Evolutionary conservation across 2,113 vertebrate genomes (phyloP), one percentile per base, ranked within the genome.

Genomic region (Sturnira hondurensis): DNA sequence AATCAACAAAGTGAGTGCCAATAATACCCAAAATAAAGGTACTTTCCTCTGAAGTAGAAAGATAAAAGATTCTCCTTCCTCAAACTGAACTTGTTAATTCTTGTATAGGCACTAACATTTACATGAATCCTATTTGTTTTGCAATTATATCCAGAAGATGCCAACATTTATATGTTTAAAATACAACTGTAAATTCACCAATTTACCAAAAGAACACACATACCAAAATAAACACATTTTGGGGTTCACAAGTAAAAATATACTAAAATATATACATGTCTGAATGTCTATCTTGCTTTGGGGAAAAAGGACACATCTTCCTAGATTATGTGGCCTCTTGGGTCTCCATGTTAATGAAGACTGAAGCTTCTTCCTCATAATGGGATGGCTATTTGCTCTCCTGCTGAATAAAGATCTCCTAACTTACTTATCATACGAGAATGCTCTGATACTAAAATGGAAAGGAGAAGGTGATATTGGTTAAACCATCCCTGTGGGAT

Each of bases 391-490:
- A 6, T 85, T 92, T 92, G 31, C 19, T 17, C 43, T 83, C 68
- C 45, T 73, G 14, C 28, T 87, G 61, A 95, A 85, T 41, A 85
- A 90, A 90, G 45, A 63, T 88, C 67, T 58, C 31, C 19, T 92
- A 86, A 26, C 28, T 84, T 52, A 93, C 93, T 95, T 93, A 84
- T 86, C 80, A 50, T 26, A 33, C 52, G 7, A 93, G 20, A 20
- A 68, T 80, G 54, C 16, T 17, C 52, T 93, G 5, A 67, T 47
- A 77, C 19, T 81, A 24, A 95, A 92, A 91, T n/a, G 31, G 85
- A 89, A 96, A 90, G 20, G 17, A 38, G 76, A 96, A 70, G 36
- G 50, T 87, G 50, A 81, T 84, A 89, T 19, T 87, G 47, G 78
- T 90, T 71, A 96, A 91, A 45, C 10, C 19, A 81, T 20, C 33